Conservation (phyloP, 2,113 vertebrate species). For the Phrynocephalus versicolor region DNA sequence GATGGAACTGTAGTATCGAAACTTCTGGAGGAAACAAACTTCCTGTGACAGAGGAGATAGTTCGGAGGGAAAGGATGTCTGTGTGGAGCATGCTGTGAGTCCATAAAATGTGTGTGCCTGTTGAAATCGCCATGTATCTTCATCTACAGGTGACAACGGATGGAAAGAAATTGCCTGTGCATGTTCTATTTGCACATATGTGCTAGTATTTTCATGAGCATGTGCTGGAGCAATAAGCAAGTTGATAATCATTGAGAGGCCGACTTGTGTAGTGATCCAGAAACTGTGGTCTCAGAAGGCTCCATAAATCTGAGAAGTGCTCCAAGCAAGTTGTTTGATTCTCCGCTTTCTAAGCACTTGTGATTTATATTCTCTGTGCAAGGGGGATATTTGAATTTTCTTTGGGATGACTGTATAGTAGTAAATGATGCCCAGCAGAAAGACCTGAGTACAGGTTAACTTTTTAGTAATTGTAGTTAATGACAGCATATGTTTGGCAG, state of each 20-base stretch:
- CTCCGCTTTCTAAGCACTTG: accelerated
- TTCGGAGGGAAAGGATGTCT: neutral
- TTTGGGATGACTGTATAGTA: neutral
- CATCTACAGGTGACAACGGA: neutral
- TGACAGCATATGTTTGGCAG: neutral
- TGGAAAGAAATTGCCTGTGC: neutral
- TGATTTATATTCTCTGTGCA: neutral
- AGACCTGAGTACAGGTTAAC: neutral
- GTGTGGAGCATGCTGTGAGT: neutral
- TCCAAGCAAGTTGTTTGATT: neutral
- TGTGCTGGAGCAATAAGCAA: neutral
- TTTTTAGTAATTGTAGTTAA: conserved; percentile 8
- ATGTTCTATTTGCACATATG: accelerated
- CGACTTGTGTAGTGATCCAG: conserved; percentile 3
- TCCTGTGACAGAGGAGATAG: neutral
- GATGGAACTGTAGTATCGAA: neutral
- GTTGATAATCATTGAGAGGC: neutral
- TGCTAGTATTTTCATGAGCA: accelerated
- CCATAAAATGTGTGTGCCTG: accelerated
- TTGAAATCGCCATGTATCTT: neutral
- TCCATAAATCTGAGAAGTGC: neutral
- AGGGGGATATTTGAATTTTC: neutral
- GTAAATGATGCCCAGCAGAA: neutral
- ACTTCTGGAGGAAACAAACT: neutral
- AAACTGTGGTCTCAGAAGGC: neutral